Evolutionary conservation across 1,140 invertebrate species (phyloP), one percentile per base, ranked within the genome.

Genomic region (Tribolium madens): DNA sequence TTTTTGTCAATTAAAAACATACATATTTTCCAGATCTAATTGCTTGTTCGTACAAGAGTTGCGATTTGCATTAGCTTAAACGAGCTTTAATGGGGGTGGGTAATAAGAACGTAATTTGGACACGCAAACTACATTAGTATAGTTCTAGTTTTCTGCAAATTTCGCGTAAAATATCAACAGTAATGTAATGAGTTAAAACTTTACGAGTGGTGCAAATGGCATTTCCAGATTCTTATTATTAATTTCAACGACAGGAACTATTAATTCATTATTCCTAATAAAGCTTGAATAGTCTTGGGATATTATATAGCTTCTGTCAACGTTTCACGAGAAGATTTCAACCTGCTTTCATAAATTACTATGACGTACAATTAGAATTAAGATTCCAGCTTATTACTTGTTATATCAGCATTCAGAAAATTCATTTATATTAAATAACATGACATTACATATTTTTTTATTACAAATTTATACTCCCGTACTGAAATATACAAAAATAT

Each of bases 51-150:
- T 9, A 64, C 14, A 33, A 33, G 26, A 64, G 26, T 15, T 18
- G 21, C 31, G 17, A 64, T 64, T 64, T 64, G n/a, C 57, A 31
- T 64, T 33, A 13, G 26, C 57, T 18, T 18, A 57, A 57, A 64
- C 57, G n/a, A 33, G 12, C 57, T 64, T 64, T 33, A 10, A 21
- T 33, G 57, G 26, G 26, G 57, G 15, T 13, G 26, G 57, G 21
- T 64, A 64, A 64, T 64, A 26, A 64, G 57, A 64, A 42, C n/a
- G 36, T 64, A 64, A 64, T 64, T 31, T 64, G 18, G 31, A 64
- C 57, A 64, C 17, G 57, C 21, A 64, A 64, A 64, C 21, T 64
- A 64, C 57, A 64, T 64, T 64, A 64, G 57, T 64, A 26, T 26
- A 64, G 57, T 31, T 64, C 31, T 64, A 64, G 52, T 64, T 64